phyloP scores from a whole-genome alignment of 2,888 invertebrate genomes.

The Timandra comae region DNA sequence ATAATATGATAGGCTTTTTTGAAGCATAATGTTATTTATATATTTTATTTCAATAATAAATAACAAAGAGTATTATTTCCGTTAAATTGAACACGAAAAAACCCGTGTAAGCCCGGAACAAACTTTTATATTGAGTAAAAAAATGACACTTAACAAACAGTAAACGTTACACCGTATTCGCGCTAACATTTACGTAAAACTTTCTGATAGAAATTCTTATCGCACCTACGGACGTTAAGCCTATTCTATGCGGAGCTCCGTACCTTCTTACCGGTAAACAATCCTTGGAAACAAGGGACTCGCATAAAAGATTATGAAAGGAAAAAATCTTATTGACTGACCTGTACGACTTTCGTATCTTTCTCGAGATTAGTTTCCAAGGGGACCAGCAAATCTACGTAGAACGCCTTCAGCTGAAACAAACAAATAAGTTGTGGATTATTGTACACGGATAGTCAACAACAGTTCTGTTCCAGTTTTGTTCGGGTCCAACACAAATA shows the following conservation, averaged over 20 bases:
- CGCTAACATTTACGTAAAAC: conserved; percentile 23
- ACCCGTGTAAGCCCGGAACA: no score
- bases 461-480: conserved; percentile 15
- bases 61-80: no score
- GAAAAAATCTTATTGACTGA: conserved; percentile 64
- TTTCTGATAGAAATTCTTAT: conserved; percentile 59
- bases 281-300: conserved; percentile 35
- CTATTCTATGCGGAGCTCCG: no score
- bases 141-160: no score
- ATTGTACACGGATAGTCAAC: conserved; percentile 25
- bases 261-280: conserved; percentile 49
- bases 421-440: conserved; percentile 38
- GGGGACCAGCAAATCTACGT: conserved; percentile 94
- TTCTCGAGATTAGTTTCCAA: conserved; percentile 95
- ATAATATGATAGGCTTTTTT: no score
- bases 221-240: conserved; percentile 31
- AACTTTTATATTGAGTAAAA: no score
- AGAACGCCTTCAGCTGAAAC: conserved; percentile 92
- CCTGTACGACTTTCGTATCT: conserved; percentile 94
- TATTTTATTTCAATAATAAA: no score
- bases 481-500: no score
- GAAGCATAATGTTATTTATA: no score
- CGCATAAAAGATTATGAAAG: conserved; percentile 48
- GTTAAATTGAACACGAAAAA: no score
- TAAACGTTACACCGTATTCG: not conserved